A percentile compares a stretch with the other conserved stretches of the same genome.
Evolutionary conservation across 2,797 vertebrate genomes (phyloP).

Genomic region (Phalloptychus januarius): DNA sequence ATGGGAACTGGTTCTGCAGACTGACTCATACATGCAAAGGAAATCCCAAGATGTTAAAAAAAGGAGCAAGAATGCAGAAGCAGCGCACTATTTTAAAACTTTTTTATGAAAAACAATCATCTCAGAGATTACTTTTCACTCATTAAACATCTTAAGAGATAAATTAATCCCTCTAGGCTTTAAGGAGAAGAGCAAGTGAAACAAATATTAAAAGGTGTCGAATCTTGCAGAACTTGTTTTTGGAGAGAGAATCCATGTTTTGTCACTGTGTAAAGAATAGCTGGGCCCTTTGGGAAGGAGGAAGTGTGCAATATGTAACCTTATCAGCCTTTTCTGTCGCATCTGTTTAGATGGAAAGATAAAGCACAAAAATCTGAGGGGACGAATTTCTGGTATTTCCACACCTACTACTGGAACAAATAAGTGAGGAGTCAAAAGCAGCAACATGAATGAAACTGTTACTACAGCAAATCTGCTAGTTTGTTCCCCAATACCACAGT

Average conservation of each 20-base stretch:
- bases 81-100: background rate
- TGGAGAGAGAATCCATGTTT: conserved; percentile 29
- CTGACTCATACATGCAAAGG: conserved; percentile 22
- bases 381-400: conserved; percentile 1
- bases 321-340: conserved; percentile 21
- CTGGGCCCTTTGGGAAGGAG: conserved; percentile 4
- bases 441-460: background rate
- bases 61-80: conserved; percentile 6
- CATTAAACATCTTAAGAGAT: background rate
- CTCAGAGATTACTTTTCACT: background rate
- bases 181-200: conserved; percentile 14
- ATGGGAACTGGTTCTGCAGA: conserved; percentile 5
- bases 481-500: background rate
- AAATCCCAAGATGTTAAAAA: conserved; percentile 22
- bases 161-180: background rate
- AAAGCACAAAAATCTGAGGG: conserved; percentile 3
- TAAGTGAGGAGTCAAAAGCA: background rate
- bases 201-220: conserved; percentile 15
- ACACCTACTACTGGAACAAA: background rate
- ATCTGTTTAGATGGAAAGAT: conserved; percentile 10
- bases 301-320: conserved; percentile 17
- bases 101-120: background rate
- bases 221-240: conserved; percentile 69
- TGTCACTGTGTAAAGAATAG: conserved; percentile 4
- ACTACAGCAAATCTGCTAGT: background rate